phyloP scores from a whole-genome alignment of 1,140 invertebrate species.

The Brachionus plicatilis region DNA sequence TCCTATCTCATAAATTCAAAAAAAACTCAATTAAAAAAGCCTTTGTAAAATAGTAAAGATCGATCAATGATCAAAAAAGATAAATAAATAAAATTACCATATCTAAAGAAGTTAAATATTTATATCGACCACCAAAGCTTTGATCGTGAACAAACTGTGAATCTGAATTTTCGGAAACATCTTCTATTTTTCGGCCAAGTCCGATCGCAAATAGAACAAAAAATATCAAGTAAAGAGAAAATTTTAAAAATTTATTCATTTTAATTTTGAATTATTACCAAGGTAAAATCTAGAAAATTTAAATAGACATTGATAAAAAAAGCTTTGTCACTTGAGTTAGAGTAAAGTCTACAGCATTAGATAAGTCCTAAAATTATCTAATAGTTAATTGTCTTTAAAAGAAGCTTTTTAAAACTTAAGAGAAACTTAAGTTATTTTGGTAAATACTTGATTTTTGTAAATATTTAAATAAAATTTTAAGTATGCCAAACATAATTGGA shows the following conservation, averaged over 20 bases:
- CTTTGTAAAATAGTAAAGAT: too few species aligned
- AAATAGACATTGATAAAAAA: background rate
- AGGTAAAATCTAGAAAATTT: background rate
- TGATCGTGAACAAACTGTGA: background rate
- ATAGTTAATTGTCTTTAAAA: background rate
- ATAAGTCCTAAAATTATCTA: background rate
- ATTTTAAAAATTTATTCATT: background rate
- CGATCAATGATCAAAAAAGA: background rate
- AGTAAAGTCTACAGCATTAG: background rate
- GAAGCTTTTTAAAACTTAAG: background rate
- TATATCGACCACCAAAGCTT: slow-evolving; percentile 5
- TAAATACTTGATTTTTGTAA: background rate
- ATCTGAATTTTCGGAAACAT: background rate
- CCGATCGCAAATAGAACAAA: background rate
- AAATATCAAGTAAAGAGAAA: background rate
- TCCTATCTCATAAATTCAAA: too few species aligned
- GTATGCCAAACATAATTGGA: background rate
- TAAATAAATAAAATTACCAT: background rate
- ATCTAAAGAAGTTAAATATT: slow-evolving; percentile 18
- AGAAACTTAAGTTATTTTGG: background rate
- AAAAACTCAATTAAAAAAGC: too few species aligned
- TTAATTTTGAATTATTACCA: background rate
- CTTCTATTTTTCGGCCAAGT: background rate
- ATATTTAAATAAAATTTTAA: background rate
- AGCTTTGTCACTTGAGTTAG: background rate